Percentiles rank a stretch among this genome's conserved stretches.
These are phyloP conservation scores for Drosophila longiperda DNA, from an alignment of 2,888 invertebrate species.

Conservation along the genomic window DNA sequence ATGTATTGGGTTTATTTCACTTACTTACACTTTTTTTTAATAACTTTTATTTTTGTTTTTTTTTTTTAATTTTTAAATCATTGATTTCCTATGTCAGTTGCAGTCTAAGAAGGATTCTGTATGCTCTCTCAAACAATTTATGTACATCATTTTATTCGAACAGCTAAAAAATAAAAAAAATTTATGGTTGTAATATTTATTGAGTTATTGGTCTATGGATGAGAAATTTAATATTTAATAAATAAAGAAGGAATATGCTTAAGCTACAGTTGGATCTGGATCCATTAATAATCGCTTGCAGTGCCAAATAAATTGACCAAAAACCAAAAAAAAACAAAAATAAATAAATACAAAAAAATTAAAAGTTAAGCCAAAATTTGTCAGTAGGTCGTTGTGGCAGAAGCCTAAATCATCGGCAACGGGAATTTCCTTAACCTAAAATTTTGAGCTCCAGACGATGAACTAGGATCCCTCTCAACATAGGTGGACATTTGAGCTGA, in stretches of 20 bases:
- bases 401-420: slow-evolving; percentile 61
- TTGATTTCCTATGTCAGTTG: no score
- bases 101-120: background rate
- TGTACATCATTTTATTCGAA: background rate
- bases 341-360: background rate
- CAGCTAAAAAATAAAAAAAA: background rate
- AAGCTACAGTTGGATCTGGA: background rate
- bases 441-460: slow-evolving; percentile 47
- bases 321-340: slow-evolving; percentile 15
- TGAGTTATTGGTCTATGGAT: slow-evolving; percentile 63
- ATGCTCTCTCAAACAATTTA: background rate
- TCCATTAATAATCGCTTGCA: slow-evolving; percentile 48
- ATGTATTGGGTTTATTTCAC: background rate
- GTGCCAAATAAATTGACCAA: slow-evolving; percentile 66
- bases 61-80: no score
- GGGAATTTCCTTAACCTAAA: slow-evolving; percentile 47
- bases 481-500: no score
- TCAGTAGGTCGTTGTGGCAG: slow-evolving; percentile 55
- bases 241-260: slow-evolving; percentile 9
- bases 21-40: background rate
- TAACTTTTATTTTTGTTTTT: no score
- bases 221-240: slow-evolving; percentile 44
- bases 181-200: no score
- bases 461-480: no score
- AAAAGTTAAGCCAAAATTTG: background rate